Percentiles rank a stretch among this genome's conserved stretches.
Conservation (phyloP, 2,797 vertebrate genomes). For the Enteromius anoplus region DNA sequence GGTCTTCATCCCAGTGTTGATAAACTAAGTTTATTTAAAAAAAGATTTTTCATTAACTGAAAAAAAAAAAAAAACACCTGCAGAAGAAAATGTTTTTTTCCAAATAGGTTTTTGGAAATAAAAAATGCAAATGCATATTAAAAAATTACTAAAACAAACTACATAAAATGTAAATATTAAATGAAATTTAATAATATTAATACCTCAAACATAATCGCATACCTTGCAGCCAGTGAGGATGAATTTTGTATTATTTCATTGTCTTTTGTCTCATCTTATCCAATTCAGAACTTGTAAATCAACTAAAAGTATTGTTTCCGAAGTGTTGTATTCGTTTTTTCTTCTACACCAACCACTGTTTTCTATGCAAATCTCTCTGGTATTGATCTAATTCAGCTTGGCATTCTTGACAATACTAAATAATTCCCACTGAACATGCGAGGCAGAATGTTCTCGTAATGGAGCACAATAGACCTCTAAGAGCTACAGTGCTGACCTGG, state of each 20-base stretch:
- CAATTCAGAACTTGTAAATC: not conserved
- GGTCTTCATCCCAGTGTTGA: not conserved
- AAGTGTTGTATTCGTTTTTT: not conserved
- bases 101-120: not conserved
- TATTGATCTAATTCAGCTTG: not conserved
- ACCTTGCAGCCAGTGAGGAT: not conserved
- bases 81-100: too few species aligned
- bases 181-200: not conserved
- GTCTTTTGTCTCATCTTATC: not conserved
- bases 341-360: not conserved
- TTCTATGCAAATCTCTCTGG: not conserved
- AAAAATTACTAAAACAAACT: not conserved
- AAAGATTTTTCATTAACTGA: too few species aligned
- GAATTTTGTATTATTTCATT: not conserved
- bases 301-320: not conserved
- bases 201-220: not conserved
- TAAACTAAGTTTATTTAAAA: not conserved
- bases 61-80: too few species aligned
- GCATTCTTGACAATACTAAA: not conserved
- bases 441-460: not conserved
- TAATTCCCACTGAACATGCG: not conserved
- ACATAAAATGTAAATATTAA: not conserved
- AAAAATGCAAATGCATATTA: not conserved
- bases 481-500: constrained; percentile 19
- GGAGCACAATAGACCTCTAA: constrained; percentile 19